These are phyloP conservation scores for Leptinotarsa haldemani DNA, from an alignment of 2,888 invertebrate genomes.

Conservation along the genomic window DNA sequence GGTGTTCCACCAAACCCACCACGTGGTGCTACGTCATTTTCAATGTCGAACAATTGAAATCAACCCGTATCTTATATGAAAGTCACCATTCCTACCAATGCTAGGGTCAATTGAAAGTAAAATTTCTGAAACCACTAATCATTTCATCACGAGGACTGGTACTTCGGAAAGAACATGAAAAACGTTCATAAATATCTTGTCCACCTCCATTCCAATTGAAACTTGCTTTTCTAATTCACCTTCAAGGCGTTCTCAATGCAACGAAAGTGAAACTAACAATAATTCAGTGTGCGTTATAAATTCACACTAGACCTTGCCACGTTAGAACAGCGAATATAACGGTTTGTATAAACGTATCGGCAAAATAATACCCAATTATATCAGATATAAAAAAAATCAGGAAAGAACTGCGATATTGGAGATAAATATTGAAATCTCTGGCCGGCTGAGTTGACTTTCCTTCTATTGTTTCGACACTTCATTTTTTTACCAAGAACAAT, in stretches of 20 bases:
- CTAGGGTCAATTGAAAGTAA: too few species aligned
- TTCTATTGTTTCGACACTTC: neutral
- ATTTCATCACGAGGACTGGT: neutral
- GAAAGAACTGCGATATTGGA: neutral
- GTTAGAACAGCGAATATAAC: conserved; percentile 4
- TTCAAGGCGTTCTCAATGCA: conserved; percentile 36
- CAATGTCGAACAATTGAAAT: too few species aligned
- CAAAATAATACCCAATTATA: conserved; percentile 1
- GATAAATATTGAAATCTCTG: neutral
- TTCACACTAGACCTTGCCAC: conserved; percentile 13
- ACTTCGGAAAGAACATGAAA: neutral
- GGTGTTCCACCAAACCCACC: too few species aligned
- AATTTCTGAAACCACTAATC: too few species aligned
- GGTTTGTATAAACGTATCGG: neutral
- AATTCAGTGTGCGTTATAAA: conserved; percentile 6
- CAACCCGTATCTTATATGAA: too few species aligned
- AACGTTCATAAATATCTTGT: neutral
- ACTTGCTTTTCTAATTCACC: conserved; percentile 31
- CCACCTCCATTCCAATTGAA: conserved; percentile 7
- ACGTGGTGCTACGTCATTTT: too few species aligned
- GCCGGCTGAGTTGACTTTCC: neutral
- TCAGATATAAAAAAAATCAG: neutral
- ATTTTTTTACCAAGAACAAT: neutral
- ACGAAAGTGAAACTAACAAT: conserved; percentile 36
- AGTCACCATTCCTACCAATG: too few species aligned